These are phyloP conservation scores for Villa cingulata DNA, from an alignment of 2,888 invertebrate species.

Conservation along the genomic window DNA sequence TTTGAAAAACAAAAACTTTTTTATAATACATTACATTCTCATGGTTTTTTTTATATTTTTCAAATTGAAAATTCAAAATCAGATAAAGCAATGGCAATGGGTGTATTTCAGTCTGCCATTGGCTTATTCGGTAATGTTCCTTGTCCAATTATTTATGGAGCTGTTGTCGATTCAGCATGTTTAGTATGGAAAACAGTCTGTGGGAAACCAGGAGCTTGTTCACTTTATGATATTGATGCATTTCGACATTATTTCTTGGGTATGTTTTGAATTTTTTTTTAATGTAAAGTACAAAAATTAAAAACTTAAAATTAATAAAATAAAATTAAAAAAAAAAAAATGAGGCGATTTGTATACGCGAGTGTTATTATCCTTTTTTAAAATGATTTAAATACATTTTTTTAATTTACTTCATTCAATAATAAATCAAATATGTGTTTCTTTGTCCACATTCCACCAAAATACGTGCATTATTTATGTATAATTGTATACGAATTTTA, in stretches of 20 bases:
- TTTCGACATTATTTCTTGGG: slow-evolving; percentile 78
- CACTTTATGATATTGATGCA: slow-evolving; percentile 71
- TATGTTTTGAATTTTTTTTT: slow-evolving; percentile 29
- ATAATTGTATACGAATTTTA: no score
- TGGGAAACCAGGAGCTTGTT: slow-evolving; percentile 70
- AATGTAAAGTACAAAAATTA: no score
- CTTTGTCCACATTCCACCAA: no score
- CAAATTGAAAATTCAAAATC: slow-evolving; percentile 5
- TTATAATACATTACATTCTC: no score
- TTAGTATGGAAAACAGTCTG: slow-evolving; percentile 74
- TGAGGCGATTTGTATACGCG: no score
- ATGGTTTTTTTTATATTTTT: neutral
- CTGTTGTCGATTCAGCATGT: slow-evolving; percentile 84
- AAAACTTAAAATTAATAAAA: no score
- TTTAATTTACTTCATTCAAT: no score
- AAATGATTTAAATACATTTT: no score
- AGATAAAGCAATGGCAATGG: slow-evolving; percentile 91
- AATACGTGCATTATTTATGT: no score
- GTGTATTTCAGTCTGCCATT: slow-evolving; percentile 84
- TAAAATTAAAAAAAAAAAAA: no score
- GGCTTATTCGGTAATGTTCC: slow-evolving; percentile 89
- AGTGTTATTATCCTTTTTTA: no score
- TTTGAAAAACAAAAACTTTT: slow-evolving; percentile 1
- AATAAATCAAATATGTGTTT: no score
- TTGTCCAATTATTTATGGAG: slow-evolving; percentile 88